Evolutionary conservation across 2,797 vertebrate species (phyloP), one percentile per base, ranked within the genome.

Genomic region (Eulemur mongoz): DNA sequence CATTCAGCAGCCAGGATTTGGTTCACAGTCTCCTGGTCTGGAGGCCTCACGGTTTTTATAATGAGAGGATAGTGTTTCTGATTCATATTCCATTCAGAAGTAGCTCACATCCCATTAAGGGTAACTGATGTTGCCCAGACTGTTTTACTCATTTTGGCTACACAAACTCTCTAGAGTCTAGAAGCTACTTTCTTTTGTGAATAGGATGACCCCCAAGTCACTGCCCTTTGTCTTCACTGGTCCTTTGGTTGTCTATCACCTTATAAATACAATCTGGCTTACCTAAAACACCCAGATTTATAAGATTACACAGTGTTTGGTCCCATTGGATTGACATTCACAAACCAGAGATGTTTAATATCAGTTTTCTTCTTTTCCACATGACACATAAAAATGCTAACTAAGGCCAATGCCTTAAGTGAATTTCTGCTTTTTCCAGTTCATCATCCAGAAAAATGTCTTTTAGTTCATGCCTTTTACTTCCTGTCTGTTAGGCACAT

Each of bases 361-460:
- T 78, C 40, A 90, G 7, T 52, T 90, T 73, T 20, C 72, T 65
- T 73, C 10, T 81, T 81, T 86, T 54, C 25, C n/a, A n/a, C 4
- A 10, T 72, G 45, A 92, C 65, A 90, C 57, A 93, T 40, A 92
- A 79, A 93, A 92, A 54, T 61, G 23, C 76, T 76, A 73, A 78
- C 27, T 87, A n/a, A 94, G 57, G 27, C 45, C 73, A 96, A 30
- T 84, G 17, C 32, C 69, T 96, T 59, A 35, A 38, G 78, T 85
- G 35, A 59, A 91, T 84, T 69, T 87, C 63, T 67, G 35, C 1
- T 72, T 25, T 87, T 57, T 87, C 14, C 15, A 92, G 23, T 61
- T 87, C 15, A 63, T 87, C 89, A 89, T 14, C 7, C 54, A 45
- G 54, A 81, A 85, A 83, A 52, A 17, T 59, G 2, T 63, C 45